phyloP scores from a whole-genome alignment of 2,113 vertebrate species.

The Pachyramphus minor region DNA sequence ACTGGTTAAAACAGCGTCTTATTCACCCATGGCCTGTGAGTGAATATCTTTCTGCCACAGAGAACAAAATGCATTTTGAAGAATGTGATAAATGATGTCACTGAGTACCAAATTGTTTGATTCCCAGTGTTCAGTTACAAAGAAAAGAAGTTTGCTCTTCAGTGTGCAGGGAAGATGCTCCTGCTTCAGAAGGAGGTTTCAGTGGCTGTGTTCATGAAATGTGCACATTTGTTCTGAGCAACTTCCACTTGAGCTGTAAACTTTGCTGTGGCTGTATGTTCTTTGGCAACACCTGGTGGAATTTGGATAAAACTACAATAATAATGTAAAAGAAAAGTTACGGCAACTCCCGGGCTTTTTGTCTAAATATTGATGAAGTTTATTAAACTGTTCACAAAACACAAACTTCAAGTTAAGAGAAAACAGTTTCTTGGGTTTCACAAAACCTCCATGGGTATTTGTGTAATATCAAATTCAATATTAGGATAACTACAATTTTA shows the following conservation, averaged over 20 bases:
- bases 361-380: not conserved
- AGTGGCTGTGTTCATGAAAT: not conserved
- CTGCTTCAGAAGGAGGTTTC: not conserved
- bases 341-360: not conserved
- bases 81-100: not conserved
- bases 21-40: not conserved
- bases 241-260: constrained; percentile 41
- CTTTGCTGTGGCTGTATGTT: constrained; percentile 68
- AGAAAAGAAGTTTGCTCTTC: not conserved
- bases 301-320: constrained; percentile 75
- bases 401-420: not conserved
- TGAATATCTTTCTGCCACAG: not conserved
- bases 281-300: constrained; percentile 88
- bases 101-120: not conserved
- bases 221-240: not conserved
- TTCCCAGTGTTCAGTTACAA: not conserved
- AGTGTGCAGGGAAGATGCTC: not conserved
- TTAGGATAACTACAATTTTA: not conserved
- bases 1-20: not conserved
- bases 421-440: not conserved
- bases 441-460: not conserved
- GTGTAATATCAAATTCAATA: not conserved
- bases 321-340: not conserved
- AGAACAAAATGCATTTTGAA: not conserved
- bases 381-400: not conserved